Evolutionary conservation across 1,140 invertebrate species (phyloP).

Genomic region (Planococcus citri): DNA sequence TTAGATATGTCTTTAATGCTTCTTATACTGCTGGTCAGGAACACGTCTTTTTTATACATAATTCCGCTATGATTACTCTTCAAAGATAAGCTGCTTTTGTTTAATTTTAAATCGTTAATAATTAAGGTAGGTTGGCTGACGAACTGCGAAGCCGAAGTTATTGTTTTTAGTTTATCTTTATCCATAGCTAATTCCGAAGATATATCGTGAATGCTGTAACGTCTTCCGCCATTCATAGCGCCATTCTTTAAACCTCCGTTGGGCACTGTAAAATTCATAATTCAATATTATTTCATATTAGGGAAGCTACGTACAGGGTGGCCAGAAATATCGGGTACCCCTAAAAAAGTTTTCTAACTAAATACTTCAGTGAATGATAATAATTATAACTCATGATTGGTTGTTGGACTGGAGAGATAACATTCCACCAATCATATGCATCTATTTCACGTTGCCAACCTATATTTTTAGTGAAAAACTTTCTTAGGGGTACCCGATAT

Average conservation of each 20-base stretch:
- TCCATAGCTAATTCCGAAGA: neutral
- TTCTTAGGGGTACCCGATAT: too few species aligned
- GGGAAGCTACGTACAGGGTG: too few species aligned
- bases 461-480: too few species aligned
- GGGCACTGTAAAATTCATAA: neutral
- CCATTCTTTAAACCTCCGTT: neutral
- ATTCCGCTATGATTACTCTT: slow-evolving; percentile 43
- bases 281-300: too few species aligned
- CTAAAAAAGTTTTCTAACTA: too few species aligned
- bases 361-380: too few species aligned
- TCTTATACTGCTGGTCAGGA: slow-evolving; percentile 67
- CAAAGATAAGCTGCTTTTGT: slow-evolving; percentile 16
- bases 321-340: too few species aligned
- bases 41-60: slow-evolving; percentile 72
- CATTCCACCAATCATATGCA: too few species aligned
- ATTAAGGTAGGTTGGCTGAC: slow-evolving; percentile 20
- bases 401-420: too few species aligned
- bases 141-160: slow-evolving; percentile 10
- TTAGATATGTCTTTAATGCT: neutral
- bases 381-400: too few species aligned
- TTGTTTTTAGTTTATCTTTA: neutral
- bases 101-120: neutral
- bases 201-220: neutral
- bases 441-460: too few species aligned
- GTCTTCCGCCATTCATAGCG: neutral